These are phyloP conservation scores for Triplophysa bombifrons DNA, from an alignment of 2,797 vertebrate species.

Conservation along the genomic window DNA sequence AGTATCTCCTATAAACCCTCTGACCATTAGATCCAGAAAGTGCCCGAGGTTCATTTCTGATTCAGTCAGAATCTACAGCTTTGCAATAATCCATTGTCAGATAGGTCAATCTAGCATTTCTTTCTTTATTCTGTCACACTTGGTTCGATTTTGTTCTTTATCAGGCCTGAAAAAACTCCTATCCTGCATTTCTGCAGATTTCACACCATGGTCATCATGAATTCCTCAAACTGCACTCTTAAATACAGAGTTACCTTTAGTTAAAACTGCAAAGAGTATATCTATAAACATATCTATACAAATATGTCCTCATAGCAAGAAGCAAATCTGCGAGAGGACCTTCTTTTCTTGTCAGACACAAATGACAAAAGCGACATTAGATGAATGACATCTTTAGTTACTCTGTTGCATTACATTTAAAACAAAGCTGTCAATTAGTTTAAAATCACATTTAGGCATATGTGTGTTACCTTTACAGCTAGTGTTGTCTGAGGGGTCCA, in stretches of 20 bases:
- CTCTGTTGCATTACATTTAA: no score
- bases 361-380: no score
- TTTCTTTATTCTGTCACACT: not conserved
- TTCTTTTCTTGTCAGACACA: no score
- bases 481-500: constrained; percentile 82
- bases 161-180: not conserved
- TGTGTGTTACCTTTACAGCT: constrained; percentile 85
- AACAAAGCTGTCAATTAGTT: no score
- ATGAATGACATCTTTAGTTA: no score
- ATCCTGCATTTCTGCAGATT: not conserved
- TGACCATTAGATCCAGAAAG: not conserved
- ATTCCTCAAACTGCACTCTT: not conserved
- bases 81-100: not conserved
- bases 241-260: no score
- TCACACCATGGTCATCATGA: constrained; percentile 7
- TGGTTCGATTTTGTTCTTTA: not conserved
- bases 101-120: not conserved
- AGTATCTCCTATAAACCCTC: constrained; percentile 4
- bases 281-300: no score
- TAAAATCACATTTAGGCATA: not conserved
- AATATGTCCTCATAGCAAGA: no score
- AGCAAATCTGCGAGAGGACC: no score
- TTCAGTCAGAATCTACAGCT: constrained; percentile 7
- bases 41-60: not conserved
- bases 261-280: no score